Evolutionary conservation across 1,140 invertebrate genomes (phyloP).

Genomic region (Oppia nitens): DNA sequence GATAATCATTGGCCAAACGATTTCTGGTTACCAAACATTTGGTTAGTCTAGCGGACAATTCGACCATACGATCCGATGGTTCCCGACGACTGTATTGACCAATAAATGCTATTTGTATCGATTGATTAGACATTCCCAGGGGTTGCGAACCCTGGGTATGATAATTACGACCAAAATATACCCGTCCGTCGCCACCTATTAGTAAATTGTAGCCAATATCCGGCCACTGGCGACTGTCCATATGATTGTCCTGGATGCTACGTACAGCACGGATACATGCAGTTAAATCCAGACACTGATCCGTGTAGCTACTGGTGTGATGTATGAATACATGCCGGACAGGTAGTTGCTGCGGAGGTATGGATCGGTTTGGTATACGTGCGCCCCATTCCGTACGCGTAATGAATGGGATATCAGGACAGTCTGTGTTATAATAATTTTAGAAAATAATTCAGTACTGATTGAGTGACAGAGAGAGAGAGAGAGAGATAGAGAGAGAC

Average conservation of each 20-base stretch:
- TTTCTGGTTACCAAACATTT: conserved; percentile 10
- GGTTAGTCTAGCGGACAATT: conserved; percentile 3
- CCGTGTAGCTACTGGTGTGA: conserved; percentile 24
- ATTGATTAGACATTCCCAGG: conserved; percentile 21
- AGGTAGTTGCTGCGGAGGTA: conserved; percentile 29
- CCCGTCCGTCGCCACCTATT: conserved; percentile 29
- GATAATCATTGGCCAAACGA: not conserved
- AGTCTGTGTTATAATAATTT: no score
- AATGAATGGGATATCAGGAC: no score
- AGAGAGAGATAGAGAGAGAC: no score
- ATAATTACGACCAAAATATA: conserved; percentile 28
- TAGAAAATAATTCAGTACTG: no score
- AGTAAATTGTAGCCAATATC: conserved; percentile 25
- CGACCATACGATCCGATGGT: conserved; percentile 11
- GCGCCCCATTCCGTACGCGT: conserved; percentile 12
- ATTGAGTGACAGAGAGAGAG: no score
- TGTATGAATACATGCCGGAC: conserved; percentile 47
- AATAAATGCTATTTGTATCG: conserved; percentile 24
- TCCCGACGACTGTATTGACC: conserved; percentile 17
- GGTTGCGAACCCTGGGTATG: conserved; percentile 25
- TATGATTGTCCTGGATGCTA: conserved; percentile 27
- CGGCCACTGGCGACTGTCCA: conserved; percentile 5
- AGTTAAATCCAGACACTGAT: conserved; percentile 17
- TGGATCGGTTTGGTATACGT: no score
- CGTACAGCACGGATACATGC: conserved; percentile 19